A percentile compares a stretch with the other conserved stretches of the same genome.
Conservation (phyloP, 2,888 invertebrate genomes). For the Charanyca ferruginea region DNA sequence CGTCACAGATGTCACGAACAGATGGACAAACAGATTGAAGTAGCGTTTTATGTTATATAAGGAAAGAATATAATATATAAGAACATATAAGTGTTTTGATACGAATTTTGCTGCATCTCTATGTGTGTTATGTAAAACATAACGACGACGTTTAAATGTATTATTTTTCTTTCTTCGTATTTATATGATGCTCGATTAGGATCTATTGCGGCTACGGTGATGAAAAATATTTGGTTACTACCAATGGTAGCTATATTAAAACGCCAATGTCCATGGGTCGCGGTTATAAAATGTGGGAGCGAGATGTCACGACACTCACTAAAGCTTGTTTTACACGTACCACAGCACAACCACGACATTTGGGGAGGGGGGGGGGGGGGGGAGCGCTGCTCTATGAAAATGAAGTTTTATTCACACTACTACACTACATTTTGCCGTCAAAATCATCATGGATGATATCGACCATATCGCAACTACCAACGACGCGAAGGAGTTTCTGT, state of each 20-base stretch:
- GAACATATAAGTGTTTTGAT: slow-evolving; percentile 37
- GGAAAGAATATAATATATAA: slow-evolving; percentile 7
- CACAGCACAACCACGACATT: too few species aligned
- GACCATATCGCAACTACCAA: too few species aligned
- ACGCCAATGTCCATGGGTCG: background rate
- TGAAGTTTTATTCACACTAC: too few species aligned
- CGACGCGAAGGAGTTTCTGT: too few species aligned
- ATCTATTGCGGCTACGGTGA: slow-evolving; percentile 27
- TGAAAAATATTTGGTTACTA: slow-evolving; percentile 8
- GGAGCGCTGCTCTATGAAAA: too few species aligned
- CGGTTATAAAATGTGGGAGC: background rate
- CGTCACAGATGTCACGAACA: too few species aligned
- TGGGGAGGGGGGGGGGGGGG: too few species aligned
- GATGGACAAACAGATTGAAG: background rate
- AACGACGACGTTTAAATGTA: slow-evolving; percentile 16
- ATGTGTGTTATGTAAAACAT: slow-evolving; percentile 39
- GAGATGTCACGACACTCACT: background rate
- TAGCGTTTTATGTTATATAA: slow-evolving; percentile 18
- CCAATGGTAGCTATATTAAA: background rate
- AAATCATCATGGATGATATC: too few species aligned
- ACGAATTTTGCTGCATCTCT: slow-evolving; percentile 39
- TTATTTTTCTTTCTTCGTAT: slow-evolving; percentile 29
- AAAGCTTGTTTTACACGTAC: too few species aligned
- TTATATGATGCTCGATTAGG: slow-evolving; percentile 20
- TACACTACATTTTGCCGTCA: too few species aligned